phyloP scores from a whole-genome alignment of 2,797 vertebrate species.

The Lagorchestes hirsutus region DNA sequence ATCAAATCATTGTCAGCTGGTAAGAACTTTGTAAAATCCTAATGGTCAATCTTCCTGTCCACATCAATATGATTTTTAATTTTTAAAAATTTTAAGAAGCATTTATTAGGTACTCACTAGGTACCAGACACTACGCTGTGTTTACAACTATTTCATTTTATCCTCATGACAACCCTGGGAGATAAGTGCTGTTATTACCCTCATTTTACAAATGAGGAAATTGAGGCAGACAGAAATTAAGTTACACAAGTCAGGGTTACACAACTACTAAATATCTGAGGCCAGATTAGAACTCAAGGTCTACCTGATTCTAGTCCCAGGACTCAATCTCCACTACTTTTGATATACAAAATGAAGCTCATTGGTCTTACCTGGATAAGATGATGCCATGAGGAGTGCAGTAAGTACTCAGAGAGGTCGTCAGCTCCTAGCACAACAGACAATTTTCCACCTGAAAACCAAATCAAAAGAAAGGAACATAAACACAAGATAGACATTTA shows the following conservation, averaged over 20 bases:
- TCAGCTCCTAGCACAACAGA: constrained; percentile 81
- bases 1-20: neutral
- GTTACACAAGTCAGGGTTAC: neutral
- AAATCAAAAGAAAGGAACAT: neutral
- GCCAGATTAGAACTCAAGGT: neutral
- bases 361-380: constrained; percentile 75
- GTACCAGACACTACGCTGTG: too few species aligned
- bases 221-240: neutral
- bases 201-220: neutral
- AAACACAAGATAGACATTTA: neutral
- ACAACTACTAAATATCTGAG: neutral
- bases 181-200: neutral
- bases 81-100: neutral
- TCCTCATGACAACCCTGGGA: neutral
- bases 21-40: constrained; percentile 14
- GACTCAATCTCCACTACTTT: neutral
- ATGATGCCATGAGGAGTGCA: constrained; percentile 54
- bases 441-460: constrained; percentile 79
- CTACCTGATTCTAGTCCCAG: neutral
- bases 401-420: constrained; percentile 18
- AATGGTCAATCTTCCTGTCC: neutral
- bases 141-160: neutral
- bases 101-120: neutral
- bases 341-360: neutral
- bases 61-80: neutral